A percentile compares a stretch with the other conserved stretches of the same genome.
phyloP scores from a whole-genome alignment of 2,797 vertebrate genomes.

The Oophaga sylvatica region DNA sequence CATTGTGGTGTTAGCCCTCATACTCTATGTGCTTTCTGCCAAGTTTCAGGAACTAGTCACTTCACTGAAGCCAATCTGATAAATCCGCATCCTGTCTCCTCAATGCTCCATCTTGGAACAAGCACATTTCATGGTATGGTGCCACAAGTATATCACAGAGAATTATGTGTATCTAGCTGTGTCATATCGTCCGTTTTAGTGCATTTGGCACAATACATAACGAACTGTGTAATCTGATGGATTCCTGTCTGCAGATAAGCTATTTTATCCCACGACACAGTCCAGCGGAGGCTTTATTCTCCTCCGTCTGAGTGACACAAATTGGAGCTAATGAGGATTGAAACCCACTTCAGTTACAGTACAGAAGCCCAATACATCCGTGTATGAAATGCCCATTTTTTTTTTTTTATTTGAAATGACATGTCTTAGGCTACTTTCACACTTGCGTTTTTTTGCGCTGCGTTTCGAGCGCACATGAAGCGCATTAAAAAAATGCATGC shows the following conservation, averaged over 20 bases:
- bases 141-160: slow-evolving; percentile 34
- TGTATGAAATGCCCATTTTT: background rate
- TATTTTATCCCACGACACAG: slow-evolving; percentile 35
- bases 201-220: slow-evolving; percentile 31
- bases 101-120: slow-evolving; percentile 1
- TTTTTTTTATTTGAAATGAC: background rate
- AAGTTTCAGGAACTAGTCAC: background rate
- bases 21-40: background rate
- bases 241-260: slow-evolving; percentile 22
- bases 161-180: slow-evolving; percentile 48
- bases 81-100: slow-evolving; percentile 23
- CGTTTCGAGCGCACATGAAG: too few relatives aligned
- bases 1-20: background rate
- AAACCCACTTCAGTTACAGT: background rate
- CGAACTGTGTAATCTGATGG: slow-evolving; percentile 31
- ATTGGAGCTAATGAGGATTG: slow-evolving; percentile 28
- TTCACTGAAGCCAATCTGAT: slow-evolving; percentile 37
- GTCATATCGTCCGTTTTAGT: slow-evolving; percentile 31
- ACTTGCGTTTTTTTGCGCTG: too few relatives aligned
- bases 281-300: slow-evolving; percentile 19
- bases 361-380: background rate
- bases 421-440: too few relatives aligned
- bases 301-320: slow-evolving; percentile 6
- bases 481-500: too few relatives aligned
- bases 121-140: slow-evolving; percentile 40